Percentiles rank a stretch among this genome's conserved stretches.
phyloP scores from a whole-genome alignment of 2,797 vertebrate species.

The Phataginus tricuspis region DNA sequence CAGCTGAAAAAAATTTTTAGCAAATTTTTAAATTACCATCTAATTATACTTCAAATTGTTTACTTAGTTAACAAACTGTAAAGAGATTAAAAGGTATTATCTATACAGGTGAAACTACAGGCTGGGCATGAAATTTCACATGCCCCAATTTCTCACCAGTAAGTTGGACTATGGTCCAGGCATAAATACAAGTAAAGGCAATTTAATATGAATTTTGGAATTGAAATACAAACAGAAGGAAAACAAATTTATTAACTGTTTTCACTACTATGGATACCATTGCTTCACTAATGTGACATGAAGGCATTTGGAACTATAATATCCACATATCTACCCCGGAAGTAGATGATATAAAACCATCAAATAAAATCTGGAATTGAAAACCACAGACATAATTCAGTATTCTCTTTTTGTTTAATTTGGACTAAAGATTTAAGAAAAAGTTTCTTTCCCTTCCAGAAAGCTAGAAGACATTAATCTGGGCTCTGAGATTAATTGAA shows the following conservation, averaged over 20 bases:
- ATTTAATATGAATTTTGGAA: neutral
- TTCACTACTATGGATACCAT: neutral
- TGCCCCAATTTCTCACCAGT: neutral
- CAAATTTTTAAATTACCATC: neutral
- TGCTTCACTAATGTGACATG: neutral
- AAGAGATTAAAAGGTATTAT: neutral
- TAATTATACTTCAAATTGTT: neutral
- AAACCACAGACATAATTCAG: slow-evolving; percentile 28
- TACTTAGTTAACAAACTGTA: neutral
- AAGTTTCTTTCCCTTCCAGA: slow-evolving; percentile 12
- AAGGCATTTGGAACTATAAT: neutral
- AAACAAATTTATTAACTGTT: neutral
- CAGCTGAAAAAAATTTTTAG: neutral
- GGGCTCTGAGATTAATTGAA: slow-evolving; percentile 4
- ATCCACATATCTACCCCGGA: neutral
- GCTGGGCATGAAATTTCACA: neutral
- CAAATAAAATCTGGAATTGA: neutral
- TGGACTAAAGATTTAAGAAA: slow-evolving; percentile 3
- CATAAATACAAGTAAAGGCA: neutral
- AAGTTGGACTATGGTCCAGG: neutral
- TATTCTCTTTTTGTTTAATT: neutral
- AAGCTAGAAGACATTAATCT: slow-evolving; percentile 2
- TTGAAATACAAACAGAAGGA: neutral
- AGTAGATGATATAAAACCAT: neutral
- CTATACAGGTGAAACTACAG: neutral